Evolutionary conservation across 2,113 vertebrate genomes (phyloP).

Genomic region (Ellobius talpinus): DNA sequence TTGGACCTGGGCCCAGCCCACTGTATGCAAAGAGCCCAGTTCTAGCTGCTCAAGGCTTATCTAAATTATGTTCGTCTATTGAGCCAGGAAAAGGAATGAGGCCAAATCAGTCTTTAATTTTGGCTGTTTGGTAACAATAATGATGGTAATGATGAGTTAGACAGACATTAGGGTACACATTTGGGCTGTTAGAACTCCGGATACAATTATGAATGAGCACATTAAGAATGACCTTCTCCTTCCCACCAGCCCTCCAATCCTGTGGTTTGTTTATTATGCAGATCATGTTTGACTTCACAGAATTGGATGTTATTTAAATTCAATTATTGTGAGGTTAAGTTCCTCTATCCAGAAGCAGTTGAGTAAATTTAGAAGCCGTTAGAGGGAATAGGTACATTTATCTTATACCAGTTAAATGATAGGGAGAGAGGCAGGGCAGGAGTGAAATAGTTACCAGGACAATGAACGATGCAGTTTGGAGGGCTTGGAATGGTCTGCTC

Average conservation of each 20-base stretch:
- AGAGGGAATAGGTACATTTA: conserved; percentile 83
- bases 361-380: conserved; percentile 84
- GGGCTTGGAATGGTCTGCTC: conserved; percentile 37
- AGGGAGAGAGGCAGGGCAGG: conserved; percentile 61
- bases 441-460: conserved; percentile 82
- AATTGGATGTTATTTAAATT: conserved; percentile 83
- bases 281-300: conserved; percentile 69
- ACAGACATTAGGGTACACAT: not conserved
- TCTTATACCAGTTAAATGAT: conserved; percentile 83
- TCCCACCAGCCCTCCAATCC: not conserved
- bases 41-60: conserved; percentile 29
- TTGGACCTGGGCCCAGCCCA: conserved; percentile 39
- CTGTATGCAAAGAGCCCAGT: conserved; percentile 18
- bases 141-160: conserved; percentile 30
- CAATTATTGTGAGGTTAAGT: conserved; percentile 81
- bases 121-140: conserved; percentile 43
- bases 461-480: conserved; percentile 68
- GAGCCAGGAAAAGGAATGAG: conserved; percentile 29
- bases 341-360: conserved; percentile 75
- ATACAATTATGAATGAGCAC: conserved; percentile 31
- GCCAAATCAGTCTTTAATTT: conserved; percentile 49
- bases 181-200: conserved; percentile 4
- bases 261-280: conserved; percentile 74
- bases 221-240: conserved; percentile 59
- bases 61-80: conserved; percentile 43